A percentile compares a stretch with the other conserved stretches of the same genome.
Conservation (phyloP, 2,888 invertebrate genomes). For the Drosophila mimica region DNA sequence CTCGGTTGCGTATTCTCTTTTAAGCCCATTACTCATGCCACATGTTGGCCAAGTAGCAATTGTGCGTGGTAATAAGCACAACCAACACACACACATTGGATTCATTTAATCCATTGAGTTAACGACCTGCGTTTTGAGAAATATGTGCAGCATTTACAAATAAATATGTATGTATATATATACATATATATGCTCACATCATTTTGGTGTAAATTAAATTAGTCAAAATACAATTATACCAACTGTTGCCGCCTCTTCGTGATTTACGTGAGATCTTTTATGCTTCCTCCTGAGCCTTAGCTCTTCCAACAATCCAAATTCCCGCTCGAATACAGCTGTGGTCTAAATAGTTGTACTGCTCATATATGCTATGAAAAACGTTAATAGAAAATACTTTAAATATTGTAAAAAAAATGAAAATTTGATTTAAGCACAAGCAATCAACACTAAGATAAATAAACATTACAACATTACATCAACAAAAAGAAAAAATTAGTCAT, state of each 20-base stretch:
- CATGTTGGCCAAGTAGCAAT: constrained; percentile 36
- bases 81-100: constrained; percentile 5
- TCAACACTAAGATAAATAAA: not conserved
- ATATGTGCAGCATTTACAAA: not conserved
- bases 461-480: too few species aligned
- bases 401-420: too few species aligned
- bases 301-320: not conserved
- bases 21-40: constrained; percentile 67
- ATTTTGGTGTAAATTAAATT: not conserved
- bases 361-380: too few species aligned
- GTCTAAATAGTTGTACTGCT: too few species aligned
- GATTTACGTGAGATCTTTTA: not conserved
- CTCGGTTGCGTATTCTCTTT: constrained; percentile 33
- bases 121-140: not conserved
- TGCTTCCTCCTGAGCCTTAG: too few species aligned
- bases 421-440: not conserved
- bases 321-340: too few species aligned
- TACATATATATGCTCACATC: not conserved
- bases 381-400: too few species aligned
- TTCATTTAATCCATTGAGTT: not conserved
- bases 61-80: constrained; percentile 43
- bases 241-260: not conserved
- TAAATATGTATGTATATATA: not conserved
- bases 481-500: too few species aligned
- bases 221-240: not conserved